Conservation (phyloP, 2,113 vertebrate species). For the Vombatus ursinus region DNA sequence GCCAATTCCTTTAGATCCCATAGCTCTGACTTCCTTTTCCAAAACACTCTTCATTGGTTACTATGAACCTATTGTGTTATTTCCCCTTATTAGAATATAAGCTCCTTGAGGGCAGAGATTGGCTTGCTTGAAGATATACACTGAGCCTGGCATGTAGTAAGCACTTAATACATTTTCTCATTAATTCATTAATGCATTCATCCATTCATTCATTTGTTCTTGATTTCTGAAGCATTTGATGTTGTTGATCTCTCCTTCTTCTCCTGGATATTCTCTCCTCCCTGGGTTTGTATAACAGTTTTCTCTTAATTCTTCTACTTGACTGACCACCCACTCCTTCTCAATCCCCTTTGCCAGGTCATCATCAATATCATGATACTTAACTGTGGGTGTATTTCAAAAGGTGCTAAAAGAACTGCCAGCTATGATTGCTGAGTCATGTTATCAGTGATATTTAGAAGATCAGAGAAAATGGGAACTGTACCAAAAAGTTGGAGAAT, state of each 20-base stretch:
- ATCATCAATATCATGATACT: neutral
- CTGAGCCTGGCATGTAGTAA: neutral
- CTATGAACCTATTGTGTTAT: neutral
- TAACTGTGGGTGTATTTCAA: neutral
- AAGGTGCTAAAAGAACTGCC: neutral
- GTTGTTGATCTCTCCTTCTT: neutral
- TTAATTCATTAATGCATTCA: neutral
- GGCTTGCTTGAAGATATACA: neutral
- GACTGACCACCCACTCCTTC: neutral
- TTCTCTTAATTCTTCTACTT: neutral
- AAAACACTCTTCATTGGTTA: neutral
- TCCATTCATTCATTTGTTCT: neutral
- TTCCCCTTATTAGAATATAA: neutral
- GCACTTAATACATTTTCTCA: neutral
- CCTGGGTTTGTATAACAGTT: neutral
- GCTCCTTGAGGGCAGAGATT: neutral
- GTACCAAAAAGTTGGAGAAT: neutral
- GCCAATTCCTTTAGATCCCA: neutral
- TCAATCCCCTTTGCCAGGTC: neutral
- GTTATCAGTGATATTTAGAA: neutral
- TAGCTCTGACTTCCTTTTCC: neutral
- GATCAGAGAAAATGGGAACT: neutral
- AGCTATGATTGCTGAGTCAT: neutral
- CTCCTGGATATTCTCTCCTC: neutral
- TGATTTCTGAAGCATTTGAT: neutral